Base-by-base conservation (phyloP, 2,797 vertebrate genomes). In the Hippopotamyrus pictus region DNA sequence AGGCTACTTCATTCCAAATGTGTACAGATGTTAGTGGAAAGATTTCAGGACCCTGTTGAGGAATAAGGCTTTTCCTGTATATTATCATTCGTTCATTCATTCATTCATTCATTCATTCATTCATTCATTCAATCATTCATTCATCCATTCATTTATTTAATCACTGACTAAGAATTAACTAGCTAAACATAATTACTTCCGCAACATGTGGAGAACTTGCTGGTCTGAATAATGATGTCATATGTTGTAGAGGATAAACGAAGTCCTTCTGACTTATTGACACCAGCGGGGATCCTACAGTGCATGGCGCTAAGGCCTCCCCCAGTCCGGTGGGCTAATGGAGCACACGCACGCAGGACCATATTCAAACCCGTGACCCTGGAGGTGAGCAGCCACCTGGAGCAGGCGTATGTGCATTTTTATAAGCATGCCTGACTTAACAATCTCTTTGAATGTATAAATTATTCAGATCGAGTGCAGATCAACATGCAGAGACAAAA, bases 401-500 rank as follows among this genome's bases (percentile, higher is more conserved):
- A 51, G 48, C 3, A 8, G 44, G n/a, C 46, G 0, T n/a, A 7
- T 5, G 17, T 84, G 44, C 82, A 84, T 84, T 84, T 84, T 51
- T 25, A 50, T 84, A 51, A 84, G 82, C 44, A 22, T 11, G 82
- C 44, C 41, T 41, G 73, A 79, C 73, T 79, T 41, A 79, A 41
- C 73, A 46, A 79, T 79, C 73, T 51, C 82, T 84, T 84, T 84
- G 82, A 84, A 51, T 7, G 82, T 51, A 84, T 84, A 62, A 59
- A 87, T 87, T 62, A 62, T 87, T 87, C 86, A 57, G 57, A 57
- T 57, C 7, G 41, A 57, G 33, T 44, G 51, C 86, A 57, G 41
- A 87, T 57, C 86, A 59, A 62, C 86, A 87, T 51, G 46, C 82
- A 51, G 48, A 84, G 48, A 84, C 82, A 84, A 84, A 84, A 84